These are phyloP conservation scores for Phengaris arion DNA, from an alignment of 2,888 invertebrate genomes.

Conservation along the genomic window DNA sequence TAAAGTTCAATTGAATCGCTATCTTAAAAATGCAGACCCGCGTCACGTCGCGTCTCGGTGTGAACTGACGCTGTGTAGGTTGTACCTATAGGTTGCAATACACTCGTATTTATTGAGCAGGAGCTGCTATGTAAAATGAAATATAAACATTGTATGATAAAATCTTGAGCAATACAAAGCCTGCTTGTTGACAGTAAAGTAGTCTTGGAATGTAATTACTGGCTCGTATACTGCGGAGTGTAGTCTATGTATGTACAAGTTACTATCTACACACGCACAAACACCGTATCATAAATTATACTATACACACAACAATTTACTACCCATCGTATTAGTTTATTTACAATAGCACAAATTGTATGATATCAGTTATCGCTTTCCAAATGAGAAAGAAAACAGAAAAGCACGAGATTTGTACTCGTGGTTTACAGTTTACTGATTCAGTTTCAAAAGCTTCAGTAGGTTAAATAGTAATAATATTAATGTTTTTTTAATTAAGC, in stretches of 20 bases:
- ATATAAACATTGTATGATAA: neutral
- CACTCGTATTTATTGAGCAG: too few relatives aligned
- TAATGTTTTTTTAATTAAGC: neutral
- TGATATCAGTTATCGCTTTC: neutral
- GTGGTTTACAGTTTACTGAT: neutral
- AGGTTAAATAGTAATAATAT: neutral
- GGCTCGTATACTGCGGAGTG: slow-evolving; percentile 10
- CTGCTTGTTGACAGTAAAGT: neutral
- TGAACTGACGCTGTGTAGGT: too few relatives aligned
- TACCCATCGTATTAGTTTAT: slow-evolving; percentile 64
- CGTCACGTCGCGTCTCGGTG: too few relatives aligned
- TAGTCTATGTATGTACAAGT: slow-evolving; percentile 53
- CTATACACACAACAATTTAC: slow-evolving; percentile 75
- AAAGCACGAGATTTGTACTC: neutral
- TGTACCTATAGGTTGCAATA: too few relatives aligned
- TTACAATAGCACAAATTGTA: slow-evolving; percentile 50
- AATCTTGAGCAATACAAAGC: neutral
- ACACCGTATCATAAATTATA: slow-evolving; percentile 67
- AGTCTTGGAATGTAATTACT: slow-evolving; percentile 1
- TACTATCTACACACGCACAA: slow-evolving; percentile 74
- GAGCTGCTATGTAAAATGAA: neutral
- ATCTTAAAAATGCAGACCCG: too few relatives aligned
- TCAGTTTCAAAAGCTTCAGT: neutral
- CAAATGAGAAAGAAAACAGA: slow-evolving; percentile 1
- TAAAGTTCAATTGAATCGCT: too few relatives aligned